A percentile compares a stretch with the other conserved stretches of the same genome.
Conservation (phyloP, 1,140 invertebrate genomes). For the Chymomyza costata region DNA sequence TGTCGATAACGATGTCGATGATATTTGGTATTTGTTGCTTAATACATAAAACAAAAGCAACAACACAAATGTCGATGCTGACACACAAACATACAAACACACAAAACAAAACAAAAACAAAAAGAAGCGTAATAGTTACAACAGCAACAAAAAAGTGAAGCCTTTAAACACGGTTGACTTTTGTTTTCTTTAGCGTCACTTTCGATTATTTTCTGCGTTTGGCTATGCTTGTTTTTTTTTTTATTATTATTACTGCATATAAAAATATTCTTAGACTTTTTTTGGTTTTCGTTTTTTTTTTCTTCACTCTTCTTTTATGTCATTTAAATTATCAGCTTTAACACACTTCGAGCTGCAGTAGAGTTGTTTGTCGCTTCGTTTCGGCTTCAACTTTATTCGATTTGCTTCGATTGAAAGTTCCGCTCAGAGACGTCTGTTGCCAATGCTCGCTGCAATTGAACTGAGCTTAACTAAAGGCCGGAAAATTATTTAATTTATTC, state of each 20-base stretch:
- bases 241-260: conserved; percentile 4
- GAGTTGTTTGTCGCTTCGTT: neutral
- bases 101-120: no score
- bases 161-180: no score
- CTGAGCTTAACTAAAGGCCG: conserved; percentile 61
- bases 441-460: conserved; percentile 65
- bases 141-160: no score
- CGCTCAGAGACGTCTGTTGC: conserved; percentile 48
- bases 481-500: conserved; percentile 67
- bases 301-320: conserved; percentile 6
- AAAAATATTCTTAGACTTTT: conserved; percentile 2
- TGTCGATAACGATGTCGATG: no score
- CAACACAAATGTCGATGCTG: no score
- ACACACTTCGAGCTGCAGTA: neutral
- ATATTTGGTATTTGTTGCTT: no score
- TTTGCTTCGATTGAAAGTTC: conserved; percentile 11
- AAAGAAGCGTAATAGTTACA: no score
- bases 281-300: conserved; percentile 10
- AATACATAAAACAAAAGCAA: no score
- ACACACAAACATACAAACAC: no score
- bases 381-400: neutral
- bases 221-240: conserved; percentile 18
- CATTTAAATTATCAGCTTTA: conserved; percentile 21
- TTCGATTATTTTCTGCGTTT: conserved; percentile 4
- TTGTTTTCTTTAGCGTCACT: no score